These are phyloP conservation scores for Ahaetulla prasina DNA, from an alignment of 2,113 vertebrate genomes.

Conservation along the genomic window DNA sequence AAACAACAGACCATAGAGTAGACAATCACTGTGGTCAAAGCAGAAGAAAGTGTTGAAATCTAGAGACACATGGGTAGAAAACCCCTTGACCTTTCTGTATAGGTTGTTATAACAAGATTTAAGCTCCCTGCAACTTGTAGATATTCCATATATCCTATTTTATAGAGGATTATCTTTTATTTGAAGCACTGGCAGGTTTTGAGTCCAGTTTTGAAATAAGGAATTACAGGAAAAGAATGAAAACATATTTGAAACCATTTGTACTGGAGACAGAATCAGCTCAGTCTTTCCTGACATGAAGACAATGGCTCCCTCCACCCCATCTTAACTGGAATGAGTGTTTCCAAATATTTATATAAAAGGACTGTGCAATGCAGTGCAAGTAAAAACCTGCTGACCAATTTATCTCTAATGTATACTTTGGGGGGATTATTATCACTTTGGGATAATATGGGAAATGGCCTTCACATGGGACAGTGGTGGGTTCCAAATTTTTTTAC, in stretches of 20 bases:
- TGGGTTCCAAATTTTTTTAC: no score
- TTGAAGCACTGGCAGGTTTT: background rate
- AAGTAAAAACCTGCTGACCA: background rate
- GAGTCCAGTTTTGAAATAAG: background rate
- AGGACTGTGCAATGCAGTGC: background rate
- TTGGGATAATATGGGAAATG: background rate
- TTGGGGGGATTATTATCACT: background rate
- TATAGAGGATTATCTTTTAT: background rate
- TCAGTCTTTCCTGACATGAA: background rate
- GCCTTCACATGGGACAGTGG: background rate
- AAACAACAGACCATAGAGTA: background rate
- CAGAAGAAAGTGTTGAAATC: background rate
- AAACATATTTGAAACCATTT: background rate
- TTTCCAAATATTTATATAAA: background rate
- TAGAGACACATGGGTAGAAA: background rate
- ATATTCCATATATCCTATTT: background rate
- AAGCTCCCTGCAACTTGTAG: background rate
- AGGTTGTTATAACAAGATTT: background rate
- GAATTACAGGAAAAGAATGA: background rate
- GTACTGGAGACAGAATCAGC: background rate
- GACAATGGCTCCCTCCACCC: background rate
- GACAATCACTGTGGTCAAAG: background rate
- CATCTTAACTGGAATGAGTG: background rate
- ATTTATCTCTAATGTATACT: background rate
- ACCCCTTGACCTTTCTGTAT: background rate